Base-by-base conservation (phyloP, 1,140 invertebrate genomes). In the Drosophila ananassae region DNA sequence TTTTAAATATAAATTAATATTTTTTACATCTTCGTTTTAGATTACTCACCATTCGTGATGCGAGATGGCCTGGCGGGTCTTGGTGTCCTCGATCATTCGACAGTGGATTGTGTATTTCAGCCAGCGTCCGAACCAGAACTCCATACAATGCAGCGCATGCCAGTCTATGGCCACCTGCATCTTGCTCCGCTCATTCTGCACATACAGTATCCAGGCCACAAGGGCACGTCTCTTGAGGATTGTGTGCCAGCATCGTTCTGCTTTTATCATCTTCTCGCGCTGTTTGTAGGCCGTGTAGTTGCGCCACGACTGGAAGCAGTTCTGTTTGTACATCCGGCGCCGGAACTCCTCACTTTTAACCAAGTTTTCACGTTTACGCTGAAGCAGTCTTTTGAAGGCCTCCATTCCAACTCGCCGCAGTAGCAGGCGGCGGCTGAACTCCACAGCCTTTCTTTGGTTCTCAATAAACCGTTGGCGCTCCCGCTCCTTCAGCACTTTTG, bases 131-230 rank as follows among this genome's bases (percentile, higher is more conserved):
- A 95, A 94, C 25, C 92, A 90, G 22, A 92, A 74, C 52, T 93
- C 92, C 53, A 92, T 91, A n/a, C 94, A 74, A 59, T 92, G 93
- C 17, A 94, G 90, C 55, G 94, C 94, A 66, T 94, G 93, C 77
- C 93, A 94, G 80, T 95, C 94, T 50, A 94, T 93, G 13, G 94
- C 94, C 5, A 94, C 93, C 91, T 94, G 93, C 73, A 91, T 91
- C 85, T 93, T 94, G 47, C 93, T 89, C n/a, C 93, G 89, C 50
- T 92, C 79, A 39, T 84, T 90, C 51, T 92, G 79, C 17, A 92
- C 74, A 59, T 93, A 92, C n/a, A 80, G 73, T 82, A 93, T 87
- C 74, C 93, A 93, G 66, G 62, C 75, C 2, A 71, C 47, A 7
- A 93, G 92, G 37, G 59, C 81, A 58, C 79, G 91, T 9, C 75